phyloP scores from a whole-genome alignment of 2,113 vertebrate species.

The Scalopus aquaticus region DNA sequence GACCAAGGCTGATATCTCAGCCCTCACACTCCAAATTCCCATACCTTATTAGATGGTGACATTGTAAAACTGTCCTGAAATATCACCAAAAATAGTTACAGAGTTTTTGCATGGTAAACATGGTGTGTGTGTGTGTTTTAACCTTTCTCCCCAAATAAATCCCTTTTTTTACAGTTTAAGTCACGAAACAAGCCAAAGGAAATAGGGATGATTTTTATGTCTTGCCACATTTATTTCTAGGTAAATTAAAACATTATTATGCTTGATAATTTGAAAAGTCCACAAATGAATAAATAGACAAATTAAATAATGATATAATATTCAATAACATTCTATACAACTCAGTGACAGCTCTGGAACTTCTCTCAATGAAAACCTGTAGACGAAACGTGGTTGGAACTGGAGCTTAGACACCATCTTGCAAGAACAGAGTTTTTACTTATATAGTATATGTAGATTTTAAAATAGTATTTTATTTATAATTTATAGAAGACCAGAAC shows the following conservation, averaged over 20 bases:
- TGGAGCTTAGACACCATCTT: not conserved
- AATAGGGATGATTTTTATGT: not conserved
- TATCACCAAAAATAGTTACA: accelerated
- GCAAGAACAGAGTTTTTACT: not conserved
- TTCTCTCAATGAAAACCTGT: not conserved
- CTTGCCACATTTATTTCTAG: not conserved
- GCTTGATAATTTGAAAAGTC: too few relatives aligned
- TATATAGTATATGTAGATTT: not conserved
- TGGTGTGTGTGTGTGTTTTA: not conserved
- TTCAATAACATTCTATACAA: not conserved
- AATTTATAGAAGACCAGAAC: not conserved
- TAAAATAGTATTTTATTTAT: not conserved
- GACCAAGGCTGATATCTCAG: not conserved
- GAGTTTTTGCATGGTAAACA: not conserved
- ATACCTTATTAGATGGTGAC: not conserved
- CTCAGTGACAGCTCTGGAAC: not conserved
- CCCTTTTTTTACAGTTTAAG: not conserved
- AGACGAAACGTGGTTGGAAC: not conserved
- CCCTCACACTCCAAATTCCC: accelerated
- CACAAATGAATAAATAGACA: too few relatives aligned
- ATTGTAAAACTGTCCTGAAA: not conserved
- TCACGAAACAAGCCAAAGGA: not conserved
- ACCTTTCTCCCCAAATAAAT: not conserved
- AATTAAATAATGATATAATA: not conserved
- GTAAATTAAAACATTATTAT: too few relatives aligned